Evolutionary conservation across 2,797 vertebrate genomes (phyloP).

Genomic region (Alca torda): DNA sequence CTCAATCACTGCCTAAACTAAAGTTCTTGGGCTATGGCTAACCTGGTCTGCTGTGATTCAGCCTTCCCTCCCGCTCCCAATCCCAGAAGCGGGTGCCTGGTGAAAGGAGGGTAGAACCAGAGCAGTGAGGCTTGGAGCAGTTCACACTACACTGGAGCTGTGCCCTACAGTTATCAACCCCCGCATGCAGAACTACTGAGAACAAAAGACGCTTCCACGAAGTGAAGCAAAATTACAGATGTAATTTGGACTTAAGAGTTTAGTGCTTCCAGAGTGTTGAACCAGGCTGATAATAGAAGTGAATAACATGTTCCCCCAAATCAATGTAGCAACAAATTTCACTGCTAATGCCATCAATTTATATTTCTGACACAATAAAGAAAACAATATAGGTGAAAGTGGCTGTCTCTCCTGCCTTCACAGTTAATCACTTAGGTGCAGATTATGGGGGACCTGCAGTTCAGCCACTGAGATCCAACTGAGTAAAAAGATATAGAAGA

Average conservation of each 20-base stretch:
- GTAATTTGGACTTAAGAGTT: background rate
- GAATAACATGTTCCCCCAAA: background rate
- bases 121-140: background rate
- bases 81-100: background rate
- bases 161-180: background rate
- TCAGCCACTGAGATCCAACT: background rate
- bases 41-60: background rate
- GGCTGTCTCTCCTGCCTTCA: background rate
- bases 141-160: fast-evolving
- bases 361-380: background rate
- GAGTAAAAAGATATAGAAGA: background rate
- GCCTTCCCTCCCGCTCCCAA: background rate
- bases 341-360: background rate
- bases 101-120: background rate
- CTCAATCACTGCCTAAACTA: background rate
- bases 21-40: background rate
- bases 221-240: background rate
- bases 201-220: background rate
- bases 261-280: background rate
- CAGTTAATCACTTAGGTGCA: background rate
- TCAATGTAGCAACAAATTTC: background rate
- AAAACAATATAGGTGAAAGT: background rate
- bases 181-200: background rate
- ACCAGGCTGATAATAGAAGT: background rate
- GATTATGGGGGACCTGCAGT: background rate